Evolutionary conservation across 2,113 vertebrate genomes (phyloP).

Genomic region (Plecotus auritus): DNA sequence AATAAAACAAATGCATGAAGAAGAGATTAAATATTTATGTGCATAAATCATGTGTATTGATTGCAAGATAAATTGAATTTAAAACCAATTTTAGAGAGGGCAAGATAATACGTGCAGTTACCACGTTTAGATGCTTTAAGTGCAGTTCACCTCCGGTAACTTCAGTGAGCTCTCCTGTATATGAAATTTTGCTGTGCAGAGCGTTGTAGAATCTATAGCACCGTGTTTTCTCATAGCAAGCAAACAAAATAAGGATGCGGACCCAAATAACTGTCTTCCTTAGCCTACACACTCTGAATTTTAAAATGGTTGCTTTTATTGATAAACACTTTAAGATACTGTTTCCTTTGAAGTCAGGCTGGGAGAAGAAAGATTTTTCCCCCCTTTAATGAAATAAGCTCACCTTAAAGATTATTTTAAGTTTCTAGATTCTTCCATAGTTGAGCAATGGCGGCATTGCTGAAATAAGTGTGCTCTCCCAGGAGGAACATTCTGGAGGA

Average conservation of each 20-base stretch:
- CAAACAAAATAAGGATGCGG: neutral
- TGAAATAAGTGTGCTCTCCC: neutral
- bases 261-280: neutral
- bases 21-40: neutral
- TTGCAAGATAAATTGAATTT: constrained; percentile 26
- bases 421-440: constrained; percentile 17
- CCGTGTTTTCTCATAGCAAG: neutral
- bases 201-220: neutral
- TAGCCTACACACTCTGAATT: neutral
- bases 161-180: neutral
- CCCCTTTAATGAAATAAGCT: neutral
- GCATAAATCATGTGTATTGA: neutral
- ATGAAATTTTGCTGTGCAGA: neutral
- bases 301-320: constrained; percentile 18
- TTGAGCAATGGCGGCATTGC: neutral
- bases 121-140: neutral
- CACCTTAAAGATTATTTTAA: constrained; percentile 23
- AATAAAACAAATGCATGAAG: neutral
- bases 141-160: neutral
- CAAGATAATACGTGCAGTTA: neutral
- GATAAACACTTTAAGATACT: neutral
- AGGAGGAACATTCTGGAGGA: neutral
- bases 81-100: constrained; percentile 23
- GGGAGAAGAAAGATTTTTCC: neutral
- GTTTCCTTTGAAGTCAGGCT: constrained; percentile 11